Evolutionary conservation across 2,797 vertebrate species (phyloP).

Genomic region (Tolypeutes matacus): DNA sequence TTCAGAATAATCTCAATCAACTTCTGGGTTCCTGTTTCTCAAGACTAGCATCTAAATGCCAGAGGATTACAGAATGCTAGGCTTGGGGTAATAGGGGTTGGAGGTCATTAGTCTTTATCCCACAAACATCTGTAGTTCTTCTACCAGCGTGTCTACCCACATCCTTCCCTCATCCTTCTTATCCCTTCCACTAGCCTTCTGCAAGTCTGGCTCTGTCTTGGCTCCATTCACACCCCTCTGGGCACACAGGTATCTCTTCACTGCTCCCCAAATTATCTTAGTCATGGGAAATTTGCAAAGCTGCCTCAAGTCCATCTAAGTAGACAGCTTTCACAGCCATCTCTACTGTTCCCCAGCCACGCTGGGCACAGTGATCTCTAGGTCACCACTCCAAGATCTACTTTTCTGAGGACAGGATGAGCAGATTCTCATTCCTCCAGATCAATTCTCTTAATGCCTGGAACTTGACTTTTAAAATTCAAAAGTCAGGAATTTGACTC

Average conservation of each 20-base stretch:
- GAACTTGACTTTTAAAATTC: slow-evolving; percentile 21
- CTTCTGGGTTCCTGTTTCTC: neutral
- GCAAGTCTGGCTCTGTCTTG: neutral
- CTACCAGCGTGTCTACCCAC: neutral
- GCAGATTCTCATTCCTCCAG: neutral
- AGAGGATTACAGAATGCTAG: neutral
- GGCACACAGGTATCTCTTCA: neutral
- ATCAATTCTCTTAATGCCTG: neutral
- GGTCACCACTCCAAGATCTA: neutral
- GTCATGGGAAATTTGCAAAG: too few species aligned
- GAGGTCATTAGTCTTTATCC: neutral
- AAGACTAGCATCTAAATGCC: neutral
- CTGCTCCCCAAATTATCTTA: neutral
- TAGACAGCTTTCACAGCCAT: neutral
- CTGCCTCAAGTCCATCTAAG: neutral
- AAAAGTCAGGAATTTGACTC: slow-evolving; percentile 12
- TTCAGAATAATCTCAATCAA: neutral
- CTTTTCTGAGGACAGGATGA: neutral
- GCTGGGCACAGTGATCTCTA: neutral
- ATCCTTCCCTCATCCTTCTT: neutral
- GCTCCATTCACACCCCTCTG: neutral
- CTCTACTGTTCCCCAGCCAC: neutral
- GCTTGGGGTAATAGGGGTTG: neutral
- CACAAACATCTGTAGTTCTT: neutral
- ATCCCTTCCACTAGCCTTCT: neutral